Conservation (phyloP, 2,113 vertebrate genomes). For the Cichladusa arquata region DNA sequence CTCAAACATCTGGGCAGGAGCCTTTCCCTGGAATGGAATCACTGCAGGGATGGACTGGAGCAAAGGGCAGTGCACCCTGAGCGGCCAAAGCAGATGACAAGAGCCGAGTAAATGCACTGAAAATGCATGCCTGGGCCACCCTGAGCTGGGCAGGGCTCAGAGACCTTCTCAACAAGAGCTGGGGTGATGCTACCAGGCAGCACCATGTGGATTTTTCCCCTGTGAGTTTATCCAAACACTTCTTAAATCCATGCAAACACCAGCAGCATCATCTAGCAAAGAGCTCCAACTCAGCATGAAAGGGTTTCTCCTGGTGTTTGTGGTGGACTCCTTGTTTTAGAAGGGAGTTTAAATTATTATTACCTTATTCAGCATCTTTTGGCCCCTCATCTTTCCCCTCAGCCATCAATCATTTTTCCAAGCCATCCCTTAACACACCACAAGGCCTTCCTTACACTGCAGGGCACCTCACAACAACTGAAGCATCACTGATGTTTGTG, state of each 20-base stretch:
- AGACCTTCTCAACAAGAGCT: background rate
- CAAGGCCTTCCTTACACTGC: background rate
- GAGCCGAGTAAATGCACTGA: background rate
- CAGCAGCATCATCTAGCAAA: background rate
- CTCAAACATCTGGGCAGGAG: background rate
- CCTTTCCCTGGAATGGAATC: background rate
- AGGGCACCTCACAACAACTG: background rate
- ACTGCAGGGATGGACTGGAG: rapidly evolving
- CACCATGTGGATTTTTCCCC: background rate
- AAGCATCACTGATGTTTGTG: background rate
- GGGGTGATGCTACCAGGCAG: too few species aligned
- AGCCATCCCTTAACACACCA: background rate
- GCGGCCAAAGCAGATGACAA: background rate
- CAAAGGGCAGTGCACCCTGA: background rate
- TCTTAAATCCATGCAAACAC: background rate
- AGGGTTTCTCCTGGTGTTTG: background rate
- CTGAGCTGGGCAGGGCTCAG: background rate
- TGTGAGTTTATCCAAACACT: background rate
- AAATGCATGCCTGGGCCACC: rapidly evolving
- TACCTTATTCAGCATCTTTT: background rate
- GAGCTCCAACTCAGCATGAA: too few species aligned
- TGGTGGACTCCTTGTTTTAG: background rate
- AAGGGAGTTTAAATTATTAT: background rate
- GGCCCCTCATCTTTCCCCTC: background rate
- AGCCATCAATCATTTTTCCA: background rate